Percentiles rank a stretch among this genome's conserved stretches.
These are phyloP conservation scores for Neoscelio sp. DNA, from an alignment of 2,888 invertebrate species.

Conservation along the genomic window DNA sequence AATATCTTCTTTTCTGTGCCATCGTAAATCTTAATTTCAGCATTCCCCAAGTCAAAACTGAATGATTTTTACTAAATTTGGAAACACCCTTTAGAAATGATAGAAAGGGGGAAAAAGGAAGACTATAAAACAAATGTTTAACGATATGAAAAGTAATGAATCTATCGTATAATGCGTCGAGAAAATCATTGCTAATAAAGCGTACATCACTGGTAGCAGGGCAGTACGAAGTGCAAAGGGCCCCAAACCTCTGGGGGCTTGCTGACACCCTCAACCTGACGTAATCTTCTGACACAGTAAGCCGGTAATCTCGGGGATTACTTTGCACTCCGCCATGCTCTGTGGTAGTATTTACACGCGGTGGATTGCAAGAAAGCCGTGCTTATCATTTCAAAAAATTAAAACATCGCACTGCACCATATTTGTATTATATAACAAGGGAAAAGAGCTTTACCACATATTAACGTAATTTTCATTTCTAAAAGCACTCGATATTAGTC, in stretches of 20 bases:
- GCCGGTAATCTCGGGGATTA: conserved; percentile 82
- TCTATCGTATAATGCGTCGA: conserved; percentile 25
- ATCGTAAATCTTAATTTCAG: too few relatives aligned
- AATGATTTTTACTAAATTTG: too few relatives aligned
- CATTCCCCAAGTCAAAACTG: too few relatives aligned
- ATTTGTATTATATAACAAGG: conserved; percentile 42
- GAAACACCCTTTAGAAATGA: too few relatives aligned
- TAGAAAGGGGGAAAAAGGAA: not conserved
- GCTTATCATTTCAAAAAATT: conserved; percentile 66
- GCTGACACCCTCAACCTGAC: conserved; percentile 82
- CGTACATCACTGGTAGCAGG: conserved; percentile 48
- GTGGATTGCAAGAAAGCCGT: conserved; percentile 73
- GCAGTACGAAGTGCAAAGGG: conserved; percentile 65
- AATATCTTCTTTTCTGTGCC: too few relatives aligned
- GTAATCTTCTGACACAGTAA: conserved; percentile 83
- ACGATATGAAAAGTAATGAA: conserved; percentile 47
- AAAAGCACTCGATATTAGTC: conserved; percentile 26
- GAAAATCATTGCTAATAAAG: conserved; percentile 65
- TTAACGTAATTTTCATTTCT: conserved; percentile 49
- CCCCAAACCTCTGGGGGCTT: conserved; percentile 76
- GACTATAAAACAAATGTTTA: conserved; percentile 19
- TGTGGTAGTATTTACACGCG: conserved; percentile 75
- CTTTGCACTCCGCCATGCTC: conserved; percentile 75
- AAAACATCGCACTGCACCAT: conserved; percentile 44
- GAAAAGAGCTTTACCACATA: conserved; percentile 37